A percentile compares a stretch with the other conserved stretches of the same genome.
Conservation (phyloP, 2,797 vertebrate genomes). For the Coendou prehensilis region DNA sequence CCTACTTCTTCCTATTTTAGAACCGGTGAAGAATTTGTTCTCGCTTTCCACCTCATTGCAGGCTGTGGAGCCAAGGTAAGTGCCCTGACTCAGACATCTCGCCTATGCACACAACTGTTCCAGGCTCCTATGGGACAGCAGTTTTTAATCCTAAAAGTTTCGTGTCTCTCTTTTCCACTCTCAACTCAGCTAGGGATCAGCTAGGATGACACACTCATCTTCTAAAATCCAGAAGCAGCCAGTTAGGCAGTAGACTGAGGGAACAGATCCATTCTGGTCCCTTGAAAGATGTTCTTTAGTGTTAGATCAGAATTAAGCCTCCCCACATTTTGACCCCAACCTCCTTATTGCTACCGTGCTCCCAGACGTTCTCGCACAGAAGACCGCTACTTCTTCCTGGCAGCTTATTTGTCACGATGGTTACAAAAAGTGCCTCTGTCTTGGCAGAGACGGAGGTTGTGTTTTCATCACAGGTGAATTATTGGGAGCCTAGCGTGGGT, state of each 20-base stretch:
- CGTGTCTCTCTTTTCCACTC: neutral
- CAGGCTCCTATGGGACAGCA: too few species aligned
- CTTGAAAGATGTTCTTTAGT: neutral
- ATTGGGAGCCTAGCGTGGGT: neutral
- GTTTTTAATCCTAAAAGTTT: neutral
- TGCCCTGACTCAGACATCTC: neutral
- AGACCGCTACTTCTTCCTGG: neutral
- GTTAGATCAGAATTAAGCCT: neutral
- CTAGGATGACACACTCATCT: neutral
- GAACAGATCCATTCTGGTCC: rapidly evolving
- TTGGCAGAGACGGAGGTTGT: neutral
- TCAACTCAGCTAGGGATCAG: neutral
- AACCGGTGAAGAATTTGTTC: conserved; percentile 57
- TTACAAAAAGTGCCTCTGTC: neutral
- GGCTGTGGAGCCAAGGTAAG: conserved; percentile 64
- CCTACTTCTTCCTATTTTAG: conserved; percentile 71
- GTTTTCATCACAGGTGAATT: neutral
- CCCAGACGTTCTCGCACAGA: rapidly evolving
- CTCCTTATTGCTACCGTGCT: neutral
- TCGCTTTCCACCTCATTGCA: neutral
- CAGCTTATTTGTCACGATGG: neutral
- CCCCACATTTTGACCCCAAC: neutral
- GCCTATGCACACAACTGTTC: neutral
- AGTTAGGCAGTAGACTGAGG: neutral
- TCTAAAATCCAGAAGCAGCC: neutral